A percentile compares a stretch with the other conserved stretches of the same genome.
Evolutionary conservation across 2,113 vertebrate species (phyloP).

Genomic region (Zosterops japonicus): DNA sequence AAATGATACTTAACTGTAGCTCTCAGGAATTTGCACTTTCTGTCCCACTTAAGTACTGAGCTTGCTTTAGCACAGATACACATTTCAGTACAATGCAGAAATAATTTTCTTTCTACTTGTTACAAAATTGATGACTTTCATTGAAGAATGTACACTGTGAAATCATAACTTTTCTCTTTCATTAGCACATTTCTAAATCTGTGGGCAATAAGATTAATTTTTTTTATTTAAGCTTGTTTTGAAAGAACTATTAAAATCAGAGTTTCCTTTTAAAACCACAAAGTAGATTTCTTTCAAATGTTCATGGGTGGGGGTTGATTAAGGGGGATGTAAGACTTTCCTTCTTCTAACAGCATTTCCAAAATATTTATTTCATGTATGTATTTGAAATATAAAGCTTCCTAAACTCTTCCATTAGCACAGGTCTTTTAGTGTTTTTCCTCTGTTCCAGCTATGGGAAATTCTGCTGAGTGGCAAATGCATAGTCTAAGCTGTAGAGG

Average conservation of each 20-base stretch:
- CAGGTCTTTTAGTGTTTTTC: not conserved
- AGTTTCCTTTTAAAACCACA: slow-evolving; percentile 36
- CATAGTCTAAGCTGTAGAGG: not conserved
- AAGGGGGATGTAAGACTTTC: not conserved
- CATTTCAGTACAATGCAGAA: slow-evolving; percentile 54
- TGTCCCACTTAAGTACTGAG: slow-evolving; percentile 44
- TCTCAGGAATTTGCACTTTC: slow-evolving; percentile 70
- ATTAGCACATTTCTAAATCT: slow-evolving; percentile 52
- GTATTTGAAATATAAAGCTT: not conserved
- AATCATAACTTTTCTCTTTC: slow-evolving; percentile 34
- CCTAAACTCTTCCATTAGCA: not conserved
- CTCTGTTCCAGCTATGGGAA: not conserved
- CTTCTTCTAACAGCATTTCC: not conserved
- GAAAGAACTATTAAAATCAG: slow-evolving; percentile 58
- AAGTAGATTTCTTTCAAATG: slow-evolving; percentile 27
- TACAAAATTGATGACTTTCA: slow-evolving; percentile 4
- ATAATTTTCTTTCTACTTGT: slow-evolving; percentile 35
- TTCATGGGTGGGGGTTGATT: not conserved
- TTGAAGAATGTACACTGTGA: slow-evolving; percentile 66
- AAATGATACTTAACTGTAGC: slow-evolving; percentile 10
- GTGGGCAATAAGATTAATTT: slow-evolving; percentile 46
- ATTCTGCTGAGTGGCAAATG: not conserved
- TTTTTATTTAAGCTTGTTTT: slow-evolving; percentile 51
- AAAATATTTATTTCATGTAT: not conserved
- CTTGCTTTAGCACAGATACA: slow-evolving; percentile 35